A percentile compares a stretch with the other conserved stretches of the same genome.
Conservation (phyloP, 1,140 invertebrate species). For the Zaprionus ghesquierei region DNA sequence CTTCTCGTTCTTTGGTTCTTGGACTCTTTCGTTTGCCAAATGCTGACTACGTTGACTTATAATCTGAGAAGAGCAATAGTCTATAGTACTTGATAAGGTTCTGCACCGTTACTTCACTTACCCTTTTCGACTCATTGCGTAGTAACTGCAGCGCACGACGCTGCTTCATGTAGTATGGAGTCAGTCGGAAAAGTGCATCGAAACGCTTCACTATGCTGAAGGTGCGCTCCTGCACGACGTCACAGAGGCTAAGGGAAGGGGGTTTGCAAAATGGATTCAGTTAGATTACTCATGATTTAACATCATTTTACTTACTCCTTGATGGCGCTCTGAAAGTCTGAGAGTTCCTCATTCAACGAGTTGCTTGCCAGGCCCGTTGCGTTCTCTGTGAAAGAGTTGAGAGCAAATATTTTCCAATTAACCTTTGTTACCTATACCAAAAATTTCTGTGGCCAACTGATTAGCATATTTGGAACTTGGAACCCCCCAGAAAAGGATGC, state of each 20-base stretch:
- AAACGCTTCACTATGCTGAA: constrained; percentile 79
- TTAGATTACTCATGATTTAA: not conserved
- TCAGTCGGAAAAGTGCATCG: constrained; percentile 70
- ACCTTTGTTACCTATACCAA: not conserved
- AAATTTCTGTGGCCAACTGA: not conserved
- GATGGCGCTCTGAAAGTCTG: constrained; percentile 67
- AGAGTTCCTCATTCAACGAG: constrained; percentile 61
- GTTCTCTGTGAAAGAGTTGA: constrained; percentile 51
- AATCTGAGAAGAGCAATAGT: constrained; percentile 34
- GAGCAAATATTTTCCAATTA: not conserved
- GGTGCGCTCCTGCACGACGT: constrained; percentile 71
- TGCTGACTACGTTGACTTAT: constrained; percentile 45
- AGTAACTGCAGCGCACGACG: constrained; percentile 53
- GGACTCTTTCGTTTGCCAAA: not conserved
- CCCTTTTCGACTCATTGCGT: constrained; percentile 47
- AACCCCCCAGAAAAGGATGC: not conserved
- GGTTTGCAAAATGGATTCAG: not conserved
- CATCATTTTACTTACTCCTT: constrained; percentile 50
- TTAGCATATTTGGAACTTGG: constrained; percentile 4
- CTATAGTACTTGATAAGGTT: not conserved
- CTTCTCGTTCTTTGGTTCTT: not conserved
- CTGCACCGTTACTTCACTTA: not conserved
- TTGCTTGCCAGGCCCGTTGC: constrained; percentile 64
- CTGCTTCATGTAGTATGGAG: constrained; percentile 72
- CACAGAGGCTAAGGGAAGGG: constrained; percentile 50